Base-by-base conservation (phyloP, 2,797 vertebrate genomes). In the Australoheros facetus region DNA sequence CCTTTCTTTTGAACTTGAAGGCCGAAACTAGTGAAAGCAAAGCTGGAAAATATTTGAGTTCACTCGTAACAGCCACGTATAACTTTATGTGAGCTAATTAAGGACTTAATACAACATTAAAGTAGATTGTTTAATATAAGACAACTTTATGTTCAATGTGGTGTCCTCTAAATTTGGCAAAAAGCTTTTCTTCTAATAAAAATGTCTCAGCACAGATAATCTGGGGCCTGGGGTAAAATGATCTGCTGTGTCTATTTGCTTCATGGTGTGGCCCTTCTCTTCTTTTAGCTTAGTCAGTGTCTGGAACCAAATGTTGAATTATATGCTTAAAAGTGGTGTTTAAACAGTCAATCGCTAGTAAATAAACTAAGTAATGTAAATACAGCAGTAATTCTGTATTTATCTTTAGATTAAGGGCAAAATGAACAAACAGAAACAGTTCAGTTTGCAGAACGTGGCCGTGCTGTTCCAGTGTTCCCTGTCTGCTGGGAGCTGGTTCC, bases 161-260 rank as follows among this genome's bases (percentile, higher is more conserved):
- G 26, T 26, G 26, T 26, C 26, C 26, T 26, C 26, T 26, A 26
- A 26, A 26, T 26, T 28, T 11, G 60, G 26, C 60, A 26, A 19
- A 48, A 64, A 45, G 0, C 0, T 0, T 0, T 2, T 17, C 23
- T 66, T 66, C 8, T 48, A 48, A 2, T 48, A 66, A 66, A 11
- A 23, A 28, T 4, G 9, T 48, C 9, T 0, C 21, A 51, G 48
- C 9, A 19, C 51, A 51, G 45, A 17, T 17, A 6, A 17, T 17
- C 5, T 51, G 45, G 16, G 45, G 62, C 16, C 16, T 48, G 23
- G 48, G 23, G 42, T 48, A 28, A 66, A 30, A 30, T 30, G 4
- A 48, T 12, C 42, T 51, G 62, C 42, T 7, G 5, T 48, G 62
- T 66, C 62, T 48, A 10, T 42, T 69, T 10, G 16, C 16, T 28